Conservation (phyloP, 2,113 vertebrate genomes). For the Microcebus jonahi region DNA sequence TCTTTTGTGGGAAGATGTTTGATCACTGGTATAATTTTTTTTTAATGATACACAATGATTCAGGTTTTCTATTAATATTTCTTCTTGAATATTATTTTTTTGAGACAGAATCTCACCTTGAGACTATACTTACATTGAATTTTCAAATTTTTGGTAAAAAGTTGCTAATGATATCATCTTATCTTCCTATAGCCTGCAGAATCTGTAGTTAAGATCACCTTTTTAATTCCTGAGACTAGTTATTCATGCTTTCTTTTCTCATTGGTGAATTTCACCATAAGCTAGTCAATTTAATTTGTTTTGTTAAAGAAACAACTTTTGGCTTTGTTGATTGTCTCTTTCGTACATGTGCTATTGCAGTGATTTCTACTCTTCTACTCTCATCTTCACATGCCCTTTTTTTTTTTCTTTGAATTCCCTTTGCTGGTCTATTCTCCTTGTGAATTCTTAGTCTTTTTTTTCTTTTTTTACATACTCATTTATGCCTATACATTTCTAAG, state of each 20-base stretch:
- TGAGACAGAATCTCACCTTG: not conserved
- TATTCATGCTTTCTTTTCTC: not conserved
- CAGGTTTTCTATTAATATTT: not conserved
- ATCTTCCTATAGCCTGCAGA: not conserved
- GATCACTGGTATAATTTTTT: not conserved
- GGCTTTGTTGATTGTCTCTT: not conserved
- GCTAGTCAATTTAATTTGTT: not conserved
- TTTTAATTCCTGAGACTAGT: not conserved
- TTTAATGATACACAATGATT: not conserved
- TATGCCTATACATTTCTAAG: not conserved
- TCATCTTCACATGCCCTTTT: not conserved
- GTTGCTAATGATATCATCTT: not conserved
- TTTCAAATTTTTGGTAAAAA: not conserved
- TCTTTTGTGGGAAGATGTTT: not conserved
- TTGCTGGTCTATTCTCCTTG: not conserved
- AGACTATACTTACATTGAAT: not conserved
- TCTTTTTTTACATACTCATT: not conserved
- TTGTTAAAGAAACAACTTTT: not conserved
- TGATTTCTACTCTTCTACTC: not conserved
- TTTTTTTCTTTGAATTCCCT: not conserved
- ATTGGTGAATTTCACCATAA: not conserved
- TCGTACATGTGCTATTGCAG: not conserved
- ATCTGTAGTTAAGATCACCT: not conserved
- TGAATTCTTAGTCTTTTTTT: not conserved
- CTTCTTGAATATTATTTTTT: not conserved